phyloP scores from a whole-genome alignment of 1,140 invertebrate species.

The Neelides sp. region DNA sequence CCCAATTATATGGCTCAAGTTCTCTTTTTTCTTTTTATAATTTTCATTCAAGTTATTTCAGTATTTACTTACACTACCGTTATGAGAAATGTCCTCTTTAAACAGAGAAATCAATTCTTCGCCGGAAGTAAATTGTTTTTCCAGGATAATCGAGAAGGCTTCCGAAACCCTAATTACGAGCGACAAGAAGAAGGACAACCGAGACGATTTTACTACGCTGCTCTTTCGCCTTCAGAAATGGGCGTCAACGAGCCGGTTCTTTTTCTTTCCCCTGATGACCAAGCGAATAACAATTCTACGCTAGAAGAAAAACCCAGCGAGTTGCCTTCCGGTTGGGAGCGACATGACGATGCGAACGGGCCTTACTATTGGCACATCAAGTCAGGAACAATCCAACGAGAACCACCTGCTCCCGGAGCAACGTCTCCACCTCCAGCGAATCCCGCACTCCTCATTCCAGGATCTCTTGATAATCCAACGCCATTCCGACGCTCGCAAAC shows the following conservation, averaged over 20 bases:
- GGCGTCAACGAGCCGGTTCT: constrained; percentile 29
- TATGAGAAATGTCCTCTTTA: too few relatives aligned
- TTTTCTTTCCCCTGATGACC: constrained; percentile 29
- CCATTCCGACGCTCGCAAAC: too few relatives aligned
- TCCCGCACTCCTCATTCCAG: constrained; percentile 28
- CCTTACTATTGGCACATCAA: constrained; percentile 75
- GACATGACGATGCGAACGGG: constrained; percentile 63
- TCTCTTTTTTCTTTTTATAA: too few relatives aligned
- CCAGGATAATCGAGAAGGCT: too few relatives aligned
- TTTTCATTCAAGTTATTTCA: too few relatives aligned
- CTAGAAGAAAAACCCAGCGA: neutral
- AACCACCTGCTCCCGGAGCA: constrained; percentile 53
- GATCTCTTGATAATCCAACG: constrained; percentile 15
- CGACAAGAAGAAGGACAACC: constrained; percentile 11
- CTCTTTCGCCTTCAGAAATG: constrained; percentile 27
- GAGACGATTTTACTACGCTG: constrained; percentile 30
- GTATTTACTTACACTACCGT: too few relatives aligned
- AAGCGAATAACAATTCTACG: constrained; percentile 22
- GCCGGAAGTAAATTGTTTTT: too few relatives aligned
- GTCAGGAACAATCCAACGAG: constrained; percentile 88
- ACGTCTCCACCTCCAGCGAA: constrained; percentile 17
- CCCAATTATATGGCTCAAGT: too few relatives aligned
- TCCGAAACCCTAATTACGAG: constrained; percentile 29
- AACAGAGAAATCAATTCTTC: too few relatives aligned
- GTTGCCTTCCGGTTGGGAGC: constrained; percentile 85